Conservation (phyloP, 2,113 vertebrate species). For the Sardina pilchardus region DNA sequence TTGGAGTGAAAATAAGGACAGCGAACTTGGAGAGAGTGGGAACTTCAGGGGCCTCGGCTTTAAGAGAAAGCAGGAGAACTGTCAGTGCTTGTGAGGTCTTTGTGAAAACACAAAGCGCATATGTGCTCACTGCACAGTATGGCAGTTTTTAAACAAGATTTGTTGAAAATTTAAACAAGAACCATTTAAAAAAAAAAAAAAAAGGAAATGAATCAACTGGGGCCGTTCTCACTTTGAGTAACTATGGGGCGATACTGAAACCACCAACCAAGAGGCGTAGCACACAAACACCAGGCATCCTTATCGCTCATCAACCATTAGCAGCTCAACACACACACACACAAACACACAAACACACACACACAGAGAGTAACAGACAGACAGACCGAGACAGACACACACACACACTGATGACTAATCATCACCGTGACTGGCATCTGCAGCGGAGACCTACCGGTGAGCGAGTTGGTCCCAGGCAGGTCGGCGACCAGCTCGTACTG, state of each 20-base stretch:
- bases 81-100: neutral
- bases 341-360: neutral
- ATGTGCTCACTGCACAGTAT: neutral
- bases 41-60: neutral
- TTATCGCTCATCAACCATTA: neutral
- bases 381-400: no score
- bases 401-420: neutral
- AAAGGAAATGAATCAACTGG: no score
- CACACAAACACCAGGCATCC: neutral
- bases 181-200: no score
- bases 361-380: no score
- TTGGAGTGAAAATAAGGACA: constrained; percentile 25
- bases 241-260: no score
- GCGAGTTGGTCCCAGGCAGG: constrained; percentile 68
- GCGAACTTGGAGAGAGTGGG: neutral
- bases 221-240: no score
- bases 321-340: neutral
- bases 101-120: neutral
- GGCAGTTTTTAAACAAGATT: no score
- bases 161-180: no score
- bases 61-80: neutral
- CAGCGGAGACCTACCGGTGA: constrained; percentile 74
- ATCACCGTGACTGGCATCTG: no score
- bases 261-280: neutral
- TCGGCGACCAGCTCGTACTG: constrained; percentile 89